Evolutionary conservation across 2,888 invertebrate genomes (phyloP).

Genomic region (Limnephilus auricula): DNA sequence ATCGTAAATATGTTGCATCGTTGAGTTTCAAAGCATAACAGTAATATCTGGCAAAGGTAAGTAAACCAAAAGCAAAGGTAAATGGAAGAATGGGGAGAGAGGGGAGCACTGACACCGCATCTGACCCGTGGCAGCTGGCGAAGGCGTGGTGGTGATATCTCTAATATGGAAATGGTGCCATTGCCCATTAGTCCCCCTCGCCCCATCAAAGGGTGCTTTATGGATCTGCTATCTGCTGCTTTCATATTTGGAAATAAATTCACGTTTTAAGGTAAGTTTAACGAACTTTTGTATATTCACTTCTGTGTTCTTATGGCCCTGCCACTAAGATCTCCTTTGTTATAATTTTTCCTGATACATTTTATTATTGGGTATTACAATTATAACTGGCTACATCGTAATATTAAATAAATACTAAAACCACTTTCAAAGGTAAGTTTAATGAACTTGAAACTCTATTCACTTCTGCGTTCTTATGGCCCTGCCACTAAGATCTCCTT

Average conservation of each 20-base stretch:
- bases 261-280: background rate
- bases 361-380: too few species aligned
- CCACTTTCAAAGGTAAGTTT: background rate
- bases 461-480: background rate
- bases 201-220: conserved; percentile 16
- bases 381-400: too few species aligned
- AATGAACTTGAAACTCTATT: background rate
- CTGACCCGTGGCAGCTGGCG: conserved; percentile 48
- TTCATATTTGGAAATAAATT: background rate
- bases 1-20: background rate
- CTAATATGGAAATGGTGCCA: conserved; percentile 48
- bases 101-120: background rate
- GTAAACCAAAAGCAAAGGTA: background rate
- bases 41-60: background rate
- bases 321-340: too few species aligned
- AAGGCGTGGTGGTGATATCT: conserved; percentile 42
- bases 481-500: too few species aligned
- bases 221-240: background rate
- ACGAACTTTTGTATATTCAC: background rate
- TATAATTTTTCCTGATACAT: too few species aligned
- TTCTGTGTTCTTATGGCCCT: background rate
- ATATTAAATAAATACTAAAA: too few species aligned
- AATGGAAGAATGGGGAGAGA: background rate
- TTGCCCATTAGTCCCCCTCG: conserved; percentile 15
- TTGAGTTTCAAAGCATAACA: background rate